Conservation (phyloP, 2,888 invertebrate genomes). For the Chrysolina americana region DNA sequence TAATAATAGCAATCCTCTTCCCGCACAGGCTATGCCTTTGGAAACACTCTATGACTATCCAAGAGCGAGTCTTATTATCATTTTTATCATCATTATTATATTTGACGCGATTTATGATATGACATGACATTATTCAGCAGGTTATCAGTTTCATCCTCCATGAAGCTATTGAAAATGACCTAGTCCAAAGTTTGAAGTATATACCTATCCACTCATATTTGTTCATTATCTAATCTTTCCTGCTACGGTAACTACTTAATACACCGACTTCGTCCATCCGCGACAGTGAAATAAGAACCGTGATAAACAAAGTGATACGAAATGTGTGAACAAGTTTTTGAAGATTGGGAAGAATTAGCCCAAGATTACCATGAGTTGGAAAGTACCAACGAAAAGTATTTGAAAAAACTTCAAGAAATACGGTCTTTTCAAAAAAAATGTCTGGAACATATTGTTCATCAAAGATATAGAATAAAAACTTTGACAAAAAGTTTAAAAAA, state of each 20-base stretch:
- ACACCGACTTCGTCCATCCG: not conserved
- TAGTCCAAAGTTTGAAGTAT: slow-evolving; percentile 38
- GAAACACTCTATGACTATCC: too few relatives aligned
- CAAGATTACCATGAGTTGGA: slow-evolving; percentile 67
- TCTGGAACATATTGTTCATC: slow-evolving; percentile 88
- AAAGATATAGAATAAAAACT: slow-evolving; percentile 87
- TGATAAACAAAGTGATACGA: slow-evolving; percentile 26
- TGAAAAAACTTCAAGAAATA: slow-evolving; percentile 85
- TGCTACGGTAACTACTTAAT: not conserved
- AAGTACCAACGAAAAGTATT: slow-evolving; percentile 84
- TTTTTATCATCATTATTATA: too few relatives aligned
- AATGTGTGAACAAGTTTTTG: slow-evolving; percentile 51
- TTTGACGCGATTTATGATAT: not conserved
- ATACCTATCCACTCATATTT: slow-evolving; percentile 14
- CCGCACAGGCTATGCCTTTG: too few relatives aligned
- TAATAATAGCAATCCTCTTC: too few relatives aligned
- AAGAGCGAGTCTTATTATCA: too few relatives aligned
- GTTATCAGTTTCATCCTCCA: not conserved
- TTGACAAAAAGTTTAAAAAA: slow-evolving; percentile 68
- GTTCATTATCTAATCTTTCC: slow-evolving; percentile 37
- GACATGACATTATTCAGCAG: not conserved
- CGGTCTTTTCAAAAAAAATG: slow-evolving; percentile 86
- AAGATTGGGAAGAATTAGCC: slow-evolving; percentile 57
- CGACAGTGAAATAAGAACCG: slow-evolving; percentile 28
- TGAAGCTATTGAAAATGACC: not conserved